phyloP scores from a whole-genome alignment of 2,113 vertebrate genomes.

The Telmatochromis sp. region DNA sequence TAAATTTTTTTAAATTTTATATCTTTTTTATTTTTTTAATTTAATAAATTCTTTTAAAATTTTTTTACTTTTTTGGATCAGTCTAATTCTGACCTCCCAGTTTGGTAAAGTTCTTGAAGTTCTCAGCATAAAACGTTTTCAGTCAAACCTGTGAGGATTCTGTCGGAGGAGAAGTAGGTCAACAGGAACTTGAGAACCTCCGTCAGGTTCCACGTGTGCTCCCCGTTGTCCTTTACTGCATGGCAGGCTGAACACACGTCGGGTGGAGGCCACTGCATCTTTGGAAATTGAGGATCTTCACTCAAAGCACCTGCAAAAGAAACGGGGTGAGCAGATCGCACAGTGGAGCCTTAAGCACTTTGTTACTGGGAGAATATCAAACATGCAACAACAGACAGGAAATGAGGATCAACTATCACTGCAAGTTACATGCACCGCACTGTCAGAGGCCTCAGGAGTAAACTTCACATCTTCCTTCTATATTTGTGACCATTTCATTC shows the following conservation, averaged over 20 bases:
- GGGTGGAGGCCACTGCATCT: conserved; percentile 85
- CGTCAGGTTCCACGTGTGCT: conserved; percentile 71
- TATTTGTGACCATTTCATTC: not conserved
- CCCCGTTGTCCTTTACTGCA: conserved; percentile 37
- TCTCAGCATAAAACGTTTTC: not conserved
- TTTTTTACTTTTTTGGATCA: not conserved
- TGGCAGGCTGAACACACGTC: conserved; percentile 81
- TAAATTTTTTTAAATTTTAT: too few species aligned
- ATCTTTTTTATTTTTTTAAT: too few species aligned
- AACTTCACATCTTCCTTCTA: not conserved
- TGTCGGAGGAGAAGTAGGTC: conserved; percentile 70
- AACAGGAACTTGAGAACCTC: conserved; percentile 77
- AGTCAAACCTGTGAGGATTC: conserved; percentile 54
- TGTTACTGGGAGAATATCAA: not conserved
- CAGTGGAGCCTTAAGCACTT: not conserved
- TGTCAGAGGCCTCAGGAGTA: not conserved
- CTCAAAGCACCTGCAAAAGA: conserved; percentile 73
- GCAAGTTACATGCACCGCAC: fast-evolving
- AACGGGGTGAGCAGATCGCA: not conserved
- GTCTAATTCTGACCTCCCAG: not conserved
- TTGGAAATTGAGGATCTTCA: conserved; percentile 89
- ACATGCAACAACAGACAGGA: not conserved
- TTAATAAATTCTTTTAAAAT: fast-evolving
- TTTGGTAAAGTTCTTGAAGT: not conserved
- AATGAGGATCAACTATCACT: fast-evolving